Evolutionary conservation across 2,888 invertebrate genomes (phyloP), one percentile per base, ranked within the genome.

Genomic region (Rhamnusium bicolor): DNA sequence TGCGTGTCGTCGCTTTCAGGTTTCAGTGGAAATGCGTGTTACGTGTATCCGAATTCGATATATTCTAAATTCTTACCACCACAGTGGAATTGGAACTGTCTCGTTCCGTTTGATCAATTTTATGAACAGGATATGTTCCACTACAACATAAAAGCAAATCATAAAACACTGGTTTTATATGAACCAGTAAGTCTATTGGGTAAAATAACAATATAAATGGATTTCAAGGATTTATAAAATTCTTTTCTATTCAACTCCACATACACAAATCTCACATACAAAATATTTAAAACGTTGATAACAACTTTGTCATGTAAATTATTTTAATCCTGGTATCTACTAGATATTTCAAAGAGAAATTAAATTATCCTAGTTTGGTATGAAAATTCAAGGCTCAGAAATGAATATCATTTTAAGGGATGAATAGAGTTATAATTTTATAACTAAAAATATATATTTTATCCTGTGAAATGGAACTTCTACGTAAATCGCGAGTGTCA

Each of bases 61-160:
- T 63, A 49, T 49, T 49, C 49, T 14, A 70, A 73, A 73, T 73
- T 63, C 66, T 69, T 58, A 60, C 54, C 62, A 16, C 53, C 60
- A 40, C n/a, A 40, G 40, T 40, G 40, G n/a, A 40, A 40, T 40
- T 40, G n/a, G 40, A n/a, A 46, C 60, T 73, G 69, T 69, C 73
- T 73, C 65, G 69, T 73, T 69, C 65, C 71, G 68, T 68, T 71
- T 71, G 74, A 74, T 74, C 74, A 74, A 71, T 74, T 69, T 65
- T 65, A 68, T 65, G 68, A 74, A 71, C 56, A 65, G 49, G 60
- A 66, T 60, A 74, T 68, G 66, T 65, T 71, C 54, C 65, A n/a
- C 49, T 65, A 62, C 60, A 46, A 49, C 61, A 69, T 69, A 74
- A 74, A 74, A 71, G 60, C 53, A 65, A 69, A 70, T 70, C 65